These are phyloP conservation scores for Antheraea mylitta DNA, from an alignment of 1,140 invertebrate genomes.

Conservation along the genomic window DNA sequence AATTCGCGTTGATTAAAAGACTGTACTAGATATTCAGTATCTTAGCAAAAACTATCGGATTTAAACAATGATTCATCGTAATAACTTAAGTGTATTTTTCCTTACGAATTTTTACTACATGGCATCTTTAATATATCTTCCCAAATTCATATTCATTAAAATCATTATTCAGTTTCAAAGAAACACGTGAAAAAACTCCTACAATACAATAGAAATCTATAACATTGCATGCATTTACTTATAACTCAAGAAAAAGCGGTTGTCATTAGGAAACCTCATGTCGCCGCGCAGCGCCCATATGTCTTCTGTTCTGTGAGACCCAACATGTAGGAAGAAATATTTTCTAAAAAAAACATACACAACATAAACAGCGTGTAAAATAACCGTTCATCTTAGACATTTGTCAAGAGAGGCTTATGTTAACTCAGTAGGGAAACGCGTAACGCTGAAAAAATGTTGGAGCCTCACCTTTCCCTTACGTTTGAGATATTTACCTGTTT, in stretches of 20 bases:
- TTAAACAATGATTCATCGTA: too few relatives aligned
- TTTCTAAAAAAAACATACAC: slow-evolving; percentile 56
- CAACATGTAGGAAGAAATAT: slow-evolving; percentile 38
- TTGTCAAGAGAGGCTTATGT: slow-evolving; percentile 72
- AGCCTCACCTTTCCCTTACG: slow-evolving; percentile 37
- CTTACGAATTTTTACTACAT: too few relatives aligned
- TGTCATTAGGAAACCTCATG: slow-evolving; percentile 25
- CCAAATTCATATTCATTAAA: too few relatives aligned
- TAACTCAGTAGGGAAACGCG: slow-evolving; percentile 61
- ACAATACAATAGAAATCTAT: slow-evolving; percentile 13
- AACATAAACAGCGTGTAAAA: slow-evolving; percentile 60
- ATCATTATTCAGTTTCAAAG: too few relatives aligned
- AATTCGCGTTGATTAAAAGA: too few relatives aligned
- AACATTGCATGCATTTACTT: slow-evolving; percentile 2
- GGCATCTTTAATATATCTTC: too few relatives aligned
- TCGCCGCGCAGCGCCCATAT: slow-evolving; percentile 32
- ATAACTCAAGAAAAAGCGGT: slow-evolving; percentile 30
- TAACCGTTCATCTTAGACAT: slow-evolving; percentile 73
- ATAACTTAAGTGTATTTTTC: too few relatives aligned
- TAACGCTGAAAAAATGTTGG: slow-evolving; percentile 46
- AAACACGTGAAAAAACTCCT: too few relatives aligned
- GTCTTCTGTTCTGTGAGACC: slow-evolving; percentile 46
- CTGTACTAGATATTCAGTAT: too few relatives aligned
- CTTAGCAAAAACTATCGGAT: too few relatives aligned
- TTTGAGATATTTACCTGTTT: slow-evolving; percentile 49